Evolutionary conservation across 2,888 invertebrate species (phyloP).

Genomic region (Acronicta psi): DNA sequence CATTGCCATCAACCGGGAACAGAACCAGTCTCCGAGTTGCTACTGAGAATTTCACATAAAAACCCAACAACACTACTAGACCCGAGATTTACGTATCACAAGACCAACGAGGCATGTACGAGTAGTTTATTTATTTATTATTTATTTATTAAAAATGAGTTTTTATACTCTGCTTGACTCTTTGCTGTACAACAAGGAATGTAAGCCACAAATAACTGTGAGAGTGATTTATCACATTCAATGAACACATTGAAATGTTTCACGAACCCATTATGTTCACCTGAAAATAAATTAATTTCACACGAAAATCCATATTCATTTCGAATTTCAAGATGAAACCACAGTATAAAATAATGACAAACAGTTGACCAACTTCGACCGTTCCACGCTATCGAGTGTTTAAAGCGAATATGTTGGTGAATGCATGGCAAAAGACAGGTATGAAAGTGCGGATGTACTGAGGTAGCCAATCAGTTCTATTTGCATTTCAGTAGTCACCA

Average conservation of each 20-base stretch:
- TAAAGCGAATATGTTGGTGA: conserved; percentile 45
- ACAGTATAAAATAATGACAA: conserved; percentile 42
- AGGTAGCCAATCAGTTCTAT: conserved; percentile 76
- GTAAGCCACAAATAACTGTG: conserved; percentile 4
- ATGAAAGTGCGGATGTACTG: conserved; percentile 51
- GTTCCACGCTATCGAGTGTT: conserved; percentile 49
- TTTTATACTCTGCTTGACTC: no score
- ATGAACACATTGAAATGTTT: conserved; percentile 32
- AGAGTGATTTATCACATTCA: conserved; percentile 17
- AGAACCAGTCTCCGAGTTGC: no score
- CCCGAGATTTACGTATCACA: no score
- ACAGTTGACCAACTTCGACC: conserved; percentile 41
- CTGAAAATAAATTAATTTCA: conserved; percentile 42
- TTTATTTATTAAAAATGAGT: no score
- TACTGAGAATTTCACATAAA: no score
- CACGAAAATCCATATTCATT: conserved; percentile 33
- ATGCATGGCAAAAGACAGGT: conserved; percentile 52
- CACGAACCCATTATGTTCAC: conserved; percentile 16
- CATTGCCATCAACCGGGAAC: no score
- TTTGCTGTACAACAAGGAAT: no score
- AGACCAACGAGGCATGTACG: no score
- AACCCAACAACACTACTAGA: no score
- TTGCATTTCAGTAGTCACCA: conserved; percentile 75
- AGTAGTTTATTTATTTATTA: no score
- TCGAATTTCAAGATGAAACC: conserved; percentile 44